A percentile compares a stretch with the other conserved stretches of the same genome.
Conservation (phyloP, 2,797 vertebrate genomes). For the Pogonophryne albipinna region DNA sequence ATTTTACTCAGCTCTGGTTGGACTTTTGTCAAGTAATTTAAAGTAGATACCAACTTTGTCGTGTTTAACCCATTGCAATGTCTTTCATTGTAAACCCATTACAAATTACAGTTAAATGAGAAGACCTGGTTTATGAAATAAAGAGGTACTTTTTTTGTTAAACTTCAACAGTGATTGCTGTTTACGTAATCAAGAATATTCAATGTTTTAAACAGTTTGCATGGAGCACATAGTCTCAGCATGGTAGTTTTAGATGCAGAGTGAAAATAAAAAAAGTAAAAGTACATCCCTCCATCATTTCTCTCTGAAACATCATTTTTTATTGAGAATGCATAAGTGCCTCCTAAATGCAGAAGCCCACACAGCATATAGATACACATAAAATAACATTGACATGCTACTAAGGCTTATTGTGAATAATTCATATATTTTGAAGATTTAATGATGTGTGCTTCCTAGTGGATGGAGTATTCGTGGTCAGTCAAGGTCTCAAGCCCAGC, state of each 20-base stretch:
- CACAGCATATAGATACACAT: slow-evolving; percentile 15
- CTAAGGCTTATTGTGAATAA: slow-evolving; percentile 78
- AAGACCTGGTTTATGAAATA: no score
- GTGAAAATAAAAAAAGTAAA: slow-evolving; percentile 10
- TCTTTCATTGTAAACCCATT: no score
- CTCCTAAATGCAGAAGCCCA: slow-evolving; percentile 12
- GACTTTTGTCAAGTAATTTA: background rate
- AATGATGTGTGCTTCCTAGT: slow-evolving; percentile 74
- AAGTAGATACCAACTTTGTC: no score
- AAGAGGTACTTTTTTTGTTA: no score
- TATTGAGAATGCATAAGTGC: slow-evolving; percentile 26
- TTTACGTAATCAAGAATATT: background rate
- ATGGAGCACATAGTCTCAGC: background rate
- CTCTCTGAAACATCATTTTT: background rate
- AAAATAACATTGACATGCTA: slow-evolving; percentile 47
- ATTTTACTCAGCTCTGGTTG: background rate
- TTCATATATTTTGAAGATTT: slow-evolving; percentile 78
- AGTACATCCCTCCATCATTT: background rate
- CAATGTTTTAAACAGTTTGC: background rate
- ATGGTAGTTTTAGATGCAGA: background rate
- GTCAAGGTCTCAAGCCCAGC: slow-evolving; percentile 67
- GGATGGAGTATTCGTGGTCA: slow-evolving; percentile 67
- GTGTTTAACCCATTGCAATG: no score
- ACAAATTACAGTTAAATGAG: no score
- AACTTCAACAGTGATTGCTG: background rate